These are phyloP conservation scores for Andrena praecox DNA, from an alignment of 2,888 invertebrate species.

Conservation along the genomic window DNA sequence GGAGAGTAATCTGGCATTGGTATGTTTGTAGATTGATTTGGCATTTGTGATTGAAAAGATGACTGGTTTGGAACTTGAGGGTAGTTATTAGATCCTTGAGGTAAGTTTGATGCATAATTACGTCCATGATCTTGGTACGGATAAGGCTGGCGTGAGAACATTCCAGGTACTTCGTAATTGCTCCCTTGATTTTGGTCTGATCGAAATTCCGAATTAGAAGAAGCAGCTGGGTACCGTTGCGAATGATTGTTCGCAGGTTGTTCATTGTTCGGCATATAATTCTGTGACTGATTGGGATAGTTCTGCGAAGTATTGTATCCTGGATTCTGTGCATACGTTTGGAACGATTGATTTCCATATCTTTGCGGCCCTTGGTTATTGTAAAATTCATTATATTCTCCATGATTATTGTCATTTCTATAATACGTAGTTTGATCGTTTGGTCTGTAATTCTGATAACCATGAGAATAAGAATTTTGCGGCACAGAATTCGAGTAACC, in stretches of 20 bases:
- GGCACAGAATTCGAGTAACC: slow-evolving; percentile 74
- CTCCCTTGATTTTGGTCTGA: slow-evolving; percentile 74
- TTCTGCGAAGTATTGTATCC: slow-evolving; percentile 75
- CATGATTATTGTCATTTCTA: slow-evolving; percentile 74
- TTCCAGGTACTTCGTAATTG: slow-evolving; percentile 78
- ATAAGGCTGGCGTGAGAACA: slow-evolving; percentile 78
- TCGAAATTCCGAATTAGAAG: slow-evolving; percentile 74
- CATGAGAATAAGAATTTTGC: slow-evolving; percentile 74
- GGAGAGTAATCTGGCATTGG: slow-evolving; percentile 77
- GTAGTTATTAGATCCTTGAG: slow-evolving; percentile 77
- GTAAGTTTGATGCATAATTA: slow-evolving; percentile 76
- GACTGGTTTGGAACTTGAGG: slow-evolving; percentile 75
- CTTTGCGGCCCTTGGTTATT: slow-evolving; percentile 79
- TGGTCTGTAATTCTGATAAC: slow-evolving; percentile 78
- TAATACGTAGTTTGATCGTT: slow-evolving; percentile 80
- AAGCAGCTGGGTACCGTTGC: slow-evolving; percentile 71
- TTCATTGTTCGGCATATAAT: slow-evolving; percentile 73
- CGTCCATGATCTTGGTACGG: slow-evolving; percentile 79
- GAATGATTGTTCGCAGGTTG: slow-evolving; percentile 66
- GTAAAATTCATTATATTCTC: slow-evolving; percentile 77
- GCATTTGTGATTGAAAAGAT: slow-evolving; percentile 74
- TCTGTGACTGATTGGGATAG: slow-evolving; percentile 72
- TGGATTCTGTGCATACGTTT: slow-evolving; percentile 76
- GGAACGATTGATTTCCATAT: slow-evolving; percentile 78
- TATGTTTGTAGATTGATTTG: slow-evolving; percentile 75